Evolutionary conservation across 2,888 invertebrate species (phyloP), one percentile per base, ranked within the genome.

Genomic region (Monochamus alternatus): DNA sequence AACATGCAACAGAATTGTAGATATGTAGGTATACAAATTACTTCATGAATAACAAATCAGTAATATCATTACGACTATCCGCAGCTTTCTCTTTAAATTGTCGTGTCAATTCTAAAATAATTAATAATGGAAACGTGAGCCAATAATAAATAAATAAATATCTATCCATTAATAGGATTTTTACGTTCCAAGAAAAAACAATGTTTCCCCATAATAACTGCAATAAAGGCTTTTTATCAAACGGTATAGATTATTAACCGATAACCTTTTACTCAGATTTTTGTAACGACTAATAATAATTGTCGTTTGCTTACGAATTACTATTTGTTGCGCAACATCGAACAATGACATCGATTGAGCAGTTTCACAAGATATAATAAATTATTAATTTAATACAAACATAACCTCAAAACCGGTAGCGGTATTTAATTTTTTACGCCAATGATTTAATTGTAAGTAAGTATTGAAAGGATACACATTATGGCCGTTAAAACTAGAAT

Each of bases 51-150:
- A 47, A 47, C 12, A 47, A 47, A 47, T 47, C 47, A 12, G 9
- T 47, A 47, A 47, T 47, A 47, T 9, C 5, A 44, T 44, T 9
- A 47, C 5, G 2, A 47, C 47, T 47, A 47, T 47, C 47, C 12
- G 9, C 12, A 47, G 47, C 47, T 47, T 47, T 47, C 47, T 47
- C 47, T 47, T 9, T 47, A 47, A 47, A 5, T 8, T 44, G 9
- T 47, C 12, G 47, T n/a, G n/a, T n/a, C 55, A 22, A 22, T 55
- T n/a, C 55, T 22, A 22, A 55, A 55, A 55, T 55, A 55, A 55
- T 55, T 55, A 55, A 55, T 55, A 55, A 51, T 7, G 55, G 14
- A 55, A 55, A 55, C 55, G 55, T 22, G 47, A 47, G 47, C 47
- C 2, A 47, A 55, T 14, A 55, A 7, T 55, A 55, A 22, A 55